These are phyloP conservation scores for Lasaia peninsularis DNA, from an alignment of 1,140 invertebrate genomes.

Conservation along the genomic window DNA sequence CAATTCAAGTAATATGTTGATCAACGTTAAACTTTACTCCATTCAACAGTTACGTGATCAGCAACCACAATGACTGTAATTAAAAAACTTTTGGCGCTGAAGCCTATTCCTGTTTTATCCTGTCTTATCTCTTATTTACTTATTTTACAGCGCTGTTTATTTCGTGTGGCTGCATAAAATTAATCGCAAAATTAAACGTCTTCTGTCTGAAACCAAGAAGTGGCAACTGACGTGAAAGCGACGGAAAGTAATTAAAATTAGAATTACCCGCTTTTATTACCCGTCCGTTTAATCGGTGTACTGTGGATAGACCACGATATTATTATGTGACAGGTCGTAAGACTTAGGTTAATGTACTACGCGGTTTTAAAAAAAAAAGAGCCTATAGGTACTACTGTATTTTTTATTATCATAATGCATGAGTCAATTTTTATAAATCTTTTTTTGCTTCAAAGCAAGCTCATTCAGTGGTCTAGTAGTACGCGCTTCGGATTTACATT, in stretches of 20 bases:
- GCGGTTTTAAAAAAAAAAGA: not conserved
- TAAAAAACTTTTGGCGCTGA: slow-evolving; percentile 1
- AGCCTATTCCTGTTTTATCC: not conserved
- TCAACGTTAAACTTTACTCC: not conserved
- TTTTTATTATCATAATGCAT: no score
- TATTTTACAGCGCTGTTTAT: not conserved
- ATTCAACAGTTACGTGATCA: not conserved
- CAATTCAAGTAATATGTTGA: no score
- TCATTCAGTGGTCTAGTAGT: no score
- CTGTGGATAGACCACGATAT: no score
- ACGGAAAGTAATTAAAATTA: not conserved
- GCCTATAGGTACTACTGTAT: no score
- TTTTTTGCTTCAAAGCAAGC: no score
- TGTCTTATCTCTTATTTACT: not conserved
- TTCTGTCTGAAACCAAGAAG: not conserved
- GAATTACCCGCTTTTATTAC: not conserved
- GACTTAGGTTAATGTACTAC: no score
- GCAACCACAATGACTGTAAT: slow-evolving; percentile 2
- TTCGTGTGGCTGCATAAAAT: not conserved
- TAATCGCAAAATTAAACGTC: not conserved
- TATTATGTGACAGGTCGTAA: no score
- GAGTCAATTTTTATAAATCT: no score
- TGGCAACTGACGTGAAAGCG: not conserved
- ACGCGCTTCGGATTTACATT: no score
- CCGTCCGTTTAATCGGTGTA: no score